Evolutionary conservation across 2,888 invertebrate genomes (phyloP).

Genomic region (Scaptomyza parva): DNA sequence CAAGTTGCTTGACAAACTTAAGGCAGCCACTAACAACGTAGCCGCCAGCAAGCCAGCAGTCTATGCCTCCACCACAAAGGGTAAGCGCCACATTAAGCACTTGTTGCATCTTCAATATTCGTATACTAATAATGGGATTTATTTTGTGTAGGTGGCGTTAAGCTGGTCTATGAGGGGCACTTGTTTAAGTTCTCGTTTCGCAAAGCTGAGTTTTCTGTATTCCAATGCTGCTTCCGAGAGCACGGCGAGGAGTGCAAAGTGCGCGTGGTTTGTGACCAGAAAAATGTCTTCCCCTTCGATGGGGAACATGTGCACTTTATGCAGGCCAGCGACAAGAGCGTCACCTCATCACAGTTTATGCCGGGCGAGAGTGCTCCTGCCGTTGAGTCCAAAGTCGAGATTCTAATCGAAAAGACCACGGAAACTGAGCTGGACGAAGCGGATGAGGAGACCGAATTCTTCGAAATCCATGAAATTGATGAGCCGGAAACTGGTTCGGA

Average conservation of each 20-base stretch:
- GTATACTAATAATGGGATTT: neutral
- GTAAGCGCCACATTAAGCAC: slow-evolving; percentile 44
- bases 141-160: slow-evolving; percentile 80
- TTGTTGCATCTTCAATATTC: slow-evolving; percentile 49
- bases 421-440: slow-evolving; percentile 15
- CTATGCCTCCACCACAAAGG: slow-evolving; percentile 83
- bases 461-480: slow-evolving; percentile 59
- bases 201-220: slow-evolving; percentile 80
- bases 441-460: slow-evolving; percentile 40
- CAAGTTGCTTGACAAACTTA: slow-evolving; percentile 71
- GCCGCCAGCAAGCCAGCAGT: slow-evolving; percentile 69
- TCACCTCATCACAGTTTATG: slow-evolving; percentile 79
- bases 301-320: slow-evolving; percentile 83
- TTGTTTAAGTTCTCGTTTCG: slow-evolving; percentile 83
- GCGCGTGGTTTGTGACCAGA: slow-evolving; percentile 82
- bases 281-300: slow-evolving; percentile 81
- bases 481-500: slow-evolving; percentile 29
- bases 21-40: slow-evolving; percentile 63
- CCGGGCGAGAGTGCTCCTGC: slow-evolving; percentile 58
- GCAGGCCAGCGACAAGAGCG: slow-evolving; percentile 83
- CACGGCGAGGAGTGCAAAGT: slow-evolving; percentile 82
- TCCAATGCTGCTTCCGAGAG: slow-evolving; percentile 83
- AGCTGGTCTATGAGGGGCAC: slow-evolving; percentile 82
- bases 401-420: slow-evolving; percentile 10
- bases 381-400: slow-evolving; percentile 35